Conservation (phyloP, 1,140 invertebrate species). For the Ceratoteleas bidentatus region DNA sequence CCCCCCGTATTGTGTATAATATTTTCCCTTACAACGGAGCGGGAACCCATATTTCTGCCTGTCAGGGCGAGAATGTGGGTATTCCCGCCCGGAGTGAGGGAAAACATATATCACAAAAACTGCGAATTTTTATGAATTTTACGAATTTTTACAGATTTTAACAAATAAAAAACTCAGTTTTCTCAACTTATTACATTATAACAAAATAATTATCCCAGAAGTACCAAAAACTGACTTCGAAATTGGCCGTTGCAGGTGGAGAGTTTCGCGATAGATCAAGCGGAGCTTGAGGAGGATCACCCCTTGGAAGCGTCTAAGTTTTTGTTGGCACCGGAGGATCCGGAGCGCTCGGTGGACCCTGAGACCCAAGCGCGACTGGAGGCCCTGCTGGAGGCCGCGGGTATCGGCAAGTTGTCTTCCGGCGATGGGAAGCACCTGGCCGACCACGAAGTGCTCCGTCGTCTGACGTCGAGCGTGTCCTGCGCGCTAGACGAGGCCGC, state of each 20-base stretch:
- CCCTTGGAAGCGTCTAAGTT: constrained; percentile 89
- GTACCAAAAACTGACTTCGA: no score
- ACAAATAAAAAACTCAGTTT: no score
- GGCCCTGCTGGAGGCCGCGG: constrained; percentile 92
- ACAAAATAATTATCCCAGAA: no score
- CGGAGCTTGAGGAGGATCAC: constrained; percentile 86
- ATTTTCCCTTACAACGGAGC: no score
- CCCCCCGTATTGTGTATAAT: no score
- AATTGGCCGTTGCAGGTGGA: constrained; percentile 81
- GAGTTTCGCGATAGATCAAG: constrained; percentile 86
- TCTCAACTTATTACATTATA: no score
- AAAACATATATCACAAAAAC: no score
- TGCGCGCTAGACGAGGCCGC: constrained; percentile 97
- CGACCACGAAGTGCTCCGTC: constrained; percentile 90
- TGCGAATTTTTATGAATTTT: no score
- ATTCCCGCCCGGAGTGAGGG: no score
- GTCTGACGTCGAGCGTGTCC: constrained; percentile 93
- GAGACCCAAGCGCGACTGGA: constrained; percentile 94
- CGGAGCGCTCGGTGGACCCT: constrained; percentile 91
- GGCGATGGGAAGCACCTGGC: constrained; percentile 90
- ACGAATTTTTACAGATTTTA: no score
- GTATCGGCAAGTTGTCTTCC: constrained; percentile 86
- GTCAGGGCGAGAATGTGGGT: no score
- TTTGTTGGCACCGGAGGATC: constrained; percentile 87
- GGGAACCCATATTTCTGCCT: no score